Percentiles rank a stretch among this genome's conserved stretches.
phyloP scores from a whole-genome alignment of 1,140 invertebrate genomes.

The Melanaphis sacchari region DNA sequence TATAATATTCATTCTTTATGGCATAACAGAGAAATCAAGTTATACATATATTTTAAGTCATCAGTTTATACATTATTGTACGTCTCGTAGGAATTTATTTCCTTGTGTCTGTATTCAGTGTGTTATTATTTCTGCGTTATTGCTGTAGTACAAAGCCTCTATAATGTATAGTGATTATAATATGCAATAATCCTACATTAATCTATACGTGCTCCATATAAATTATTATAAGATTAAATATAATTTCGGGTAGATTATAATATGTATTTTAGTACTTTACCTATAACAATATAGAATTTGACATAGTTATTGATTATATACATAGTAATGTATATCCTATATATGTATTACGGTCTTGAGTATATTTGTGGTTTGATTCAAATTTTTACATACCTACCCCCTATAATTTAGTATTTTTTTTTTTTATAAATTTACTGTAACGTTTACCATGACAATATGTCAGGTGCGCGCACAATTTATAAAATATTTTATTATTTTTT shows the following conservation, averaged over 20 bases:
- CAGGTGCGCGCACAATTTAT: background rate
- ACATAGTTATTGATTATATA: background rate
- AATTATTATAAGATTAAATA: constrained; percentile 14
- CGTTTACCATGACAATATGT: too few species aligned
- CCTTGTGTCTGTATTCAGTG: background rate
- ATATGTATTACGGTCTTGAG: background rate
- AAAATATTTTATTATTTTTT: background rate
- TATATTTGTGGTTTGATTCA: background rate
- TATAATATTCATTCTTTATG: background rate
- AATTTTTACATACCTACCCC: background rate
- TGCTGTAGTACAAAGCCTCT: background rate
- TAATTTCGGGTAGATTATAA: background rate
- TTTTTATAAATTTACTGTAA: background rate
- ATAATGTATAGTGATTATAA: constrained; percentile 1
- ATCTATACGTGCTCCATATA: background rate
- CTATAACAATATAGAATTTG: background rate
- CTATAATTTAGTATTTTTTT: background rate
- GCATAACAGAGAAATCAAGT: background rate
- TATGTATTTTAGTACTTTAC: background rate
- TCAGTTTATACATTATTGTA: background rate
- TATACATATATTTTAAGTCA: background rate
- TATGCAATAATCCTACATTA: background rate
- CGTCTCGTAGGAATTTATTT: background rate
- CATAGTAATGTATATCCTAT: background rate
- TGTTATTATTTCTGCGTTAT: background rate